A percentile compares a stretch with the other conserved stretches of the same genome.
phyloP scores from a whole-genome alignment of 2,888 invertebrate genomes.

The Microplitis deprimator region DNA sequence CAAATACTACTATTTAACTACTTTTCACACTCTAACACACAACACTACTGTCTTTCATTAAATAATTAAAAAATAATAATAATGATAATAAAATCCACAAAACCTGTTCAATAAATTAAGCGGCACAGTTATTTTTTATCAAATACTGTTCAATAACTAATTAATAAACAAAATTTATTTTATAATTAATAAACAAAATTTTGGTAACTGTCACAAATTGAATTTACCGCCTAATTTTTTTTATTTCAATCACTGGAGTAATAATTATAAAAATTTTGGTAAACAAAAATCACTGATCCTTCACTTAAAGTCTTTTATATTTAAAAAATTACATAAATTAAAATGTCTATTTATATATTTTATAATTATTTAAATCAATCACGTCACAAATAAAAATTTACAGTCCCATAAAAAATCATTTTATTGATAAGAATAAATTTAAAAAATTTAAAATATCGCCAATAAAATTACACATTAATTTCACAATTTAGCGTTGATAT shows the following conservation, averaged over 20 bases:
- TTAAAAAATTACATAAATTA: background rate
- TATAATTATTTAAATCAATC: background rate
- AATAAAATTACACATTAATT: no score
- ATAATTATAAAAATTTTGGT: no score
- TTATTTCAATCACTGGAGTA: no score
- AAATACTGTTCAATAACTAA: no score
- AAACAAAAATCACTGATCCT: background rate
- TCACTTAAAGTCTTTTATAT: background rate
- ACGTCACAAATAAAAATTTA: background rate
- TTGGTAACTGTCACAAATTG: no score
- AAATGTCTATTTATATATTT: background rate
- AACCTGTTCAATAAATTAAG: background rate
- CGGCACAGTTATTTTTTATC: background rate
- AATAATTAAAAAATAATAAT: background rate
- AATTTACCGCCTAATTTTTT: no score
- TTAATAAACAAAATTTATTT: no score
- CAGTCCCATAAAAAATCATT: no score
- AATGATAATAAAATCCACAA: background rate
- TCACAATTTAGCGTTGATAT: no score
- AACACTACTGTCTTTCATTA: background rate
- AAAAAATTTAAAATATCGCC: no score
- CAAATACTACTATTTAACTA: slow-evolving; percentile 9
- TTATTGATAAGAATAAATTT: no score
- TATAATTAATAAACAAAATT: no score
- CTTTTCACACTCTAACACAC: slow-evolving; percentile 17